Evolutionary conservation across 2,888 invertebrate genomes (phyloP).

Genomic region (Orthosia gothica): DNA sequence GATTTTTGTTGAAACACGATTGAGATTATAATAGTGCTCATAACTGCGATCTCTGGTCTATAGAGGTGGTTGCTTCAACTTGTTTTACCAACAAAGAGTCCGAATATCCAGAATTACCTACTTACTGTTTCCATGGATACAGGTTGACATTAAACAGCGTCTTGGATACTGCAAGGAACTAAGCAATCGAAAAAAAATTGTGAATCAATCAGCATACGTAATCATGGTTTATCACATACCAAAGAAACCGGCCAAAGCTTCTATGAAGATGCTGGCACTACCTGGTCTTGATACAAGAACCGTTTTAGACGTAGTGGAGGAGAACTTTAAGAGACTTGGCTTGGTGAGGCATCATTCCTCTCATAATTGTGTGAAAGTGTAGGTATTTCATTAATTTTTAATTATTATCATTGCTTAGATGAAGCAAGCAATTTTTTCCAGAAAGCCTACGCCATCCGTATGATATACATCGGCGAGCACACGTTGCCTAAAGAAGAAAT

Average conservation of each 20-base stretch:
- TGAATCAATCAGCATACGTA: slow-evolving; percentile 6
- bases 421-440: slow-evolving; percentile 72
- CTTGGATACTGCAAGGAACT: slow-evolving; percentile 12
- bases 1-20: too few relatives aligned
- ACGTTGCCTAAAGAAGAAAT: slow-evolving; percentile 80
- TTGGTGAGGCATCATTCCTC: slow-evolving; percentile 78
- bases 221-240: slow-evolving; percentile 27
- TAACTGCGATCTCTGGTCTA: not conserved
- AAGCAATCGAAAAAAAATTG: slow-evolving; percentile 28
- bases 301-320: slow-evolving; percentile 84
- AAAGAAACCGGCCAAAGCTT: slow-evolving; percentile 10
- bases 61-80: slow-evolving; percentile 1
- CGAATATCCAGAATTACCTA: not conserved
- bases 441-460: slow-evolving; percentile 88
- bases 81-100: not conserved
- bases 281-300: slow-evolving; percentile 83
- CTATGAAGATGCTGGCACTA: slow-evolving; percentile 65
- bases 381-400: slow-evolving; percentile 7
- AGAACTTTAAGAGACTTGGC: slow-evolving; percentile 80
- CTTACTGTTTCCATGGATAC: slow-evolving; percentile 58
- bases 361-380: not conserved
- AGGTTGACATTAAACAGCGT: slow-evolving; percentile 53
- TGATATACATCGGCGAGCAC: slow-evolving; percentile 89
- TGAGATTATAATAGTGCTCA: too few relatives aligned
- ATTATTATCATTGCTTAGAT: slow-evolving; percentile 33